Percentiles rank a stretch among this genome's conserved stretches.
These are phyloP conservation scores for Salvelinus alpinus DNA, from an alignment of 2,113 vertebrate species.

Conservation along the genomic window DNA sequence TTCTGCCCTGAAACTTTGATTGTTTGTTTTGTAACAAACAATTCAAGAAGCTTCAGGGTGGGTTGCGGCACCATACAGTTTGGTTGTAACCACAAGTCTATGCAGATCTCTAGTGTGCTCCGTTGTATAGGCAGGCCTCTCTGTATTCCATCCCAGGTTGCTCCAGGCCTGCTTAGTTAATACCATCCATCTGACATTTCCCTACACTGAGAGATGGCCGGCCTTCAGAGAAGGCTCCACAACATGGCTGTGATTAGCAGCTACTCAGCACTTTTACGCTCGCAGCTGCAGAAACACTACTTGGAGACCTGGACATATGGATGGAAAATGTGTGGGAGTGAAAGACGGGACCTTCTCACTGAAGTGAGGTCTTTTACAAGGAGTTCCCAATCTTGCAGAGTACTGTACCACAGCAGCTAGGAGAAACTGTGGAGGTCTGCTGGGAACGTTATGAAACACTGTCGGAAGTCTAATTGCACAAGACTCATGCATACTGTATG, in stretches of 20 bases:
- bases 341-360: neutral
- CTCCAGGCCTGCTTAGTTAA: neutral
- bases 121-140: neutral
- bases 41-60: neutral
- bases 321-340: conserved; percentile 1
- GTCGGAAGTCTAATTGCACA: no score
- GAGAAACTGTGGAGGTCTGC: neutral
- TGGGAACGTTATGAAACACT: no score
- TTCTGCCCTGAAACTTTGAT: neutral
- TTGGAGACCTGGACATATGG: neutral
- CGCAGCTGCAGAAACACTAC: neutral
- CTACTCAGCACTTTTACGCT: neutral
- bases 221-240: neutral
- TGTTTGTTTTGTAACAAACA: neutral
- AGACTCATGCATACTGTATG: no score
- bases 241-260: neutral
- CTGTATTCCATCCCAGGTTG: neutral
- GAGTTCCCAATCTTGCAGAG: neutral
- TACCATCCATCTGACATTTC: neutral
- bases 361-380: neutral
- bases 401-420: neutral
- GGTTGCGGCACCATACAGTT: neutral
- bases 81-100: neutral
- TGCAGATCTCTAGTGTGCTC: neutral
- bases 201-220: neutral